Evolutionary conservation across 2,113 vertebrate species (phyloP).

Genomic region (Casuarius casuarius): DNA sequence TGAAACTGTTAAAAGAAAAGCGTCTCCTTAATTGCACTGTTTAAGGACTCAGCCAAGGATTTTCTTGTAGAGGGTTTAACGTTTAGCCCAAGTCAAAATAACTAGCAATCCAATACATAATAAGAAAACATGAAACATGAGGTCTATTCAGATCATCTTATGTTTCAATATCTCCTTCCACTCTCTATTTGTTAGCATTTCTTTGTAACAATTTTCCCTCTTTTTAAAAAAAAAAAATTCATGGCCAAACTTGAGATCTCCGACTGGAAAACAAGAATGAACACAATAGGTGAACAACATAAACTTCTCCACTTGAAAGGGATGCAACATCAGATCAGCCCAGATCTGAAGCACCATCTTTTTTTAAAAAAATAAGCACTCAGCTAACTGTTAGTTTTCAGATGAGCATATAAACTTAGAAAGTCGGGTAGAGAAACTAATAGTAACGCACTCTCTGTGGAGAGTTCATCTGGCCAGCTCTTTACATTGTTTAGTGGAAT

Average conservation of each 20-base stretch:
- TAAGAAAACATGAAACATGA: not conserved
- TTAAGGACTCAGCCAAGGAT: not conserved
- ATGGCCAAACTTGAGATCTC: not conserved
- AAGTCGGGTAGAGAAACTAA: not conserved
- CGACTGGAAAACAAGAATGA: not conserved
- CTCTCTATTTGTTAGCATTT: not conserved
- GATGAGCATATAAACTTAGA: not conserved
- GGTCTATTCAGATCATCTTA: not conserved
- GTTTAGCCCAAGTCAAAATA: not conserved
- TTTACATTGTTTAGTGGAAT: not conserved
- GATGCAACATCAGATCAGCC: not conserved
- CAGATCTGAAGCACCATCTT: not conserved
- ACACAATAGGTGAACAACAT: not conserved
- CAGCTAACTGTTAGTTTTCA: not conserved
- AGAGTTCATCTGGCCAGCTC: not conserved
- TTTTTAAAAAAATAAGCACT: not conserved
- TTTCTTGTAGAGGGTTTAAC: not conserved
- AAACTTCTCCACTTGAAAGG: not conserved
- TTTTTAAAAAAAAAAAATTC: not conserved
- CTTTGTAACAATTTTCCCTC: not conserved
- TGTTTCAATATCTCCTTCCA: not conserved
- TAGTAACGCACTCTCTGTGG: not conserved
- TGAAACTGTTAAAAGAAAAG: not conserved
- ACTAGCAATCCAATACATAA: not conserved
- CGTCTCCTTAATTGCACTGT: not conserved